Evolutionary conservation across 2,888 invertebrate species (phyloP).

Genomic region (Polydrusus pterygomalis): DNA sequence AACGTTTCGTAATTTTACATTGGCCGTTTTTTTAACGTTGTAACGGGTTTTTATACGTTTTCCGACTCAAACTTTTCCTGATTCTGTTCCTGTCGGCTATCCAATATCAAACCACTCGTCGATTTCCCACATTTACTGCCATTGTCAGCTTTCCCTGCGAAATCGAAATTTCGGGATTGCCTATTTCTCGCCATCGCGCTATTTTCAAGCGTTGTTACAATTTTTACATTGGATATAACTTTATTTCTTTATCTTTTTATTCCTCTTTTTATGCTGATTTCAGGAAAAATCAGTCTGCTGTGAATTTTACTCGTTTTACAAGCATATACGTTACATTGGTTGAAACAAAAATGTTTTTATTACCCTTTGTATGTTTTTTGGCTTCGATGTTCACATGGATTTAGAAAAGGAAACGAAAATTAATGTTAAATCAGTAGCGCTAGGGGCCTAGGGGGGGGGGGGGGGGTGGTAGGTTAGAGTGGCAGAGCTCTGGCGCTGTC

Average conservation of each 20-base stretch:
- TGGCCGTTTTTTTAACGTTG: too few species aligned
- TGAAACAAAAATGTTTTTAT: conserved; percentile 9
- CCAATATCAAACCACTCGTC: conserved; percentile 35
- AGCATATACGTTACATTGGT: neutral
- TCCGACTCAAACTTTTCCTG: neutral
- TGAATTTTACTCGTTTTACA: conserved; percentile 38
- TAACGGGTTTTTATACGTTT: too few species aligned
- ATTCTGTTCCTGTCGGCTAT: conserved; percentile 35
- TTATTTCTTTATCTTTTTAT: conserved; percentile 55
- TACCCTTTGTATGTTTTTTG: neutral
- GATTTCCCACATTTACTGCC: conserved; percentile 47
- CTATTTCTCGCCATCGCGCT: conserved; percentile 43
- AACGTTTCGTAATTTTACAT: too few species aligned
- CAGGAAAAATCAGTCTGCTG: conserved; percentile 41
- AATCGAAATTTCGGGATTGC: conserved; percentile 47
- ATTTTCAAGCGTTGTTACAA: conserved; percentile 40
- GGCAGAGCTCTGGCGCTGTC: too few species aligned
- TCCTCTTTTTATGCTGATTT: conserved; percentile 48
- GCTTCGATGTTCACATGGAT: neutral
- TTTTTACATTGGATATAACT: conserved; percentile 52
- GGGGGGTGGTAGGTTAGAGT: too few species aligned
- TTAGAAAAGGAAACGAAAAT: too few species aligned
- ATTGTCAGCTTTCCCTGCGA: conserved; percentile 49
- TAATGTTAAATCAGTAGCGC: too few species aligned
- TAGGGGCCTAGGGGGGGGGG: too few species aligned